Conservation (phyloP, 2,113 vertebrate species). For the Aplodontia rufa region DNA sequence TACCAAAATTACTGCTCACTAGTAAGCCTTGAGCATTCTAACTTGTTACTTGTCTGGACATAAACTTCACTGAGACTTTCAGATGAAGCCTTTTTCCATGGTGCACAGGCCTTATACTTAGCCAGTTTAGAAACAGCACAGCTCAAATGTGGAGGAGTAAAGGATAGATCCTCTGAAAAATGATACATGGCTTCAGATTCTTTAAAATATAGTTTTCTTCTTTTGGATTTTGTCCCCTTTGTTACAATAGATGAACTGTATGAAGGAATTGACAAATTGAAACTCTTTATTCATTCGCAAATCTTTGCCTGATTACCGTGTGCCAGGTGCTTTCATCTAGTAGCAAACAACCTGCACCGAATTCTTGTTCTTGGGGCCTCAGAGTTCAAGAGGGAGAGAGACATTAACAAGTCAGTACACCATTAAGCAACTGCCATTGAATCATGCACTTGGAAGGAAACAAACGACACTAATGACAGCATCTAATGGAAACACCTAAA, state of each 20-base stretch:
- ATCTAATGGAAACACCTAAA: not conserved
- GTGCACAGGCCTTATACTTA: not conserved
- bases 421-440: not conserved
- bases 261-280: not conserved
- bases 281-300: not conserved
- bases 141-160: not conserved
- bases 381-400: not conserved
- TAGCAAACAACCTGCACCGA: not conserved
- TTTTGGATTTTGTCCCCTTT: not conserved
- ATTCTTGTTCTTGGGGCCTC: not conserved
- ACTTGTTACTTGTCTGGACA: not conserved
- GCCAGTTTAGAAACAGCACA: not conserved
- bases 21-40: not conserved
- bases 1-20: not conserved
- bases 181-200: not conserved
- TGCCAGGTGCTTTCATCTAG: not conserved
- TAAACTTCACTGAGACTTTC: not conserved
- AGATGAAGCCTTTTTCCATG: not conserved
- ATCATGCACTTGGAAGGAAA: not conserved
- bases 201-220: not conserved
- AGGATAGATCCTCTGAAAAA: not conserved
- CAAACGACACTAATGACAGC: not conserved
- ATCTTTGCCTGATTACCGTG: not conserved
- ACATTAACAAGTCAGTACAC: not conserved
- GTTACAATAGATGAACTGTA: not conserved